phyloP scores from a whole-genome alignment of 2,113 vertebrate genomes.

The Macrotis lagotis region DNA sequence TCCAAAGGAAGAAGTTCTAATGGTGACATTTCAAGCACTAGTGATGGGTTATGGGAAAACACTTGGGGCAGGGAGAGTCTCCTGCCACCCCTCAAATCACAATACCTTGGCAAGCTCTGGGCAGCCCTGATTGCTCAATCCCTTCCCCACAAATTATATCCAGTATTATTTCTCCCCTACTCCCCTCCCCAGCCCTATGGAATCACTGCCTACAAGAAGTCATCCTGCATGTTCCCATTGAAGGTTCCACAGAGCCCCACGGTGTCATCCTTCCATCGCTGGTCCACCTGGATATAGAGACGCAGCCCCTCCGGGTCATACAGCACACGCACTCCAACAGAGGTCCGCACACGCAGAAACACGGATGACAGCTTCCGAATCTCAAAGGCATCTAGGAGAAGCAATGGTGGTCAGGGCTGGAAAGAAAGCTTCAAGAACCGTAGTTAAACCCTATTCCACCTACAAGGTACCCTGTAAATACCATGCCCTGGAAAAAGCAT shows the following conservation, averaged over 20 bases:
- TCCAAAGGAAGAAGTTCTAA: background rate
- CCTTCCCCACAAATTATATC: background rate
- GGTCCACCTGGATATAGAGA: slow-evolving; percentile 91
- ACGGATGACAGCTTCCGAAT: slow-evolving; percentile 92
- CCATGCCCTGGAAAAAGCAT: background rate
- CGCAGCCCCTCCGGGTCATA: slow-evolving; percentile 93
- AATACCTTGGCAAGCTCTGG: background rate
- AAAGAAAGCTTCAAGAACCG: background rate
- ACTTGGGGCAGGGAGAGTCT: accelerated
- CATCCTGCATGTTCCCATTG: slow-evolving; percentile 96
- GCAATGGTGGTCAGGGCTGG: background rate
- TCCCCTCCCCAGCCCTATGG: background rate
- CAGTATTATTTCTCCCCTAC: background rate
- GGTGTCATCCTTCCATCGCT: slow-evolving; percentile 92
- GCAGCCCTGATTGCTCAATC: background rate
- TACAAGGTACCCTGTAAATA: accelerated
- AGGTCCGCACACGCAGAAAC: slow-evolving; percentile 92
- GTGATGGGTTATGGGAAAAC: accelerated
- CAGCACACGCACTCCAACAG: slow-evolving; percentile 89
- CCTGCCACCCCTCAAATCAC: background rate
- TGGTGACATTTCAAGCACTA: no score
- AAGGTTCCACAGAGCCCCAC: slow-evolving; percentile 97
- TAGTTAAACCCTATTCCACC: accelerated
- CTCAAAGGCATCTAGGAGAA: slow-evolving; percentile 89
- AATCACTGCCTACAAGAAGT: slow-evolving; percentile 91